Base-by-base conservation (phyloP, 2,797 vertebrate species). In the Chaetophractus vellerosus region DNA sequence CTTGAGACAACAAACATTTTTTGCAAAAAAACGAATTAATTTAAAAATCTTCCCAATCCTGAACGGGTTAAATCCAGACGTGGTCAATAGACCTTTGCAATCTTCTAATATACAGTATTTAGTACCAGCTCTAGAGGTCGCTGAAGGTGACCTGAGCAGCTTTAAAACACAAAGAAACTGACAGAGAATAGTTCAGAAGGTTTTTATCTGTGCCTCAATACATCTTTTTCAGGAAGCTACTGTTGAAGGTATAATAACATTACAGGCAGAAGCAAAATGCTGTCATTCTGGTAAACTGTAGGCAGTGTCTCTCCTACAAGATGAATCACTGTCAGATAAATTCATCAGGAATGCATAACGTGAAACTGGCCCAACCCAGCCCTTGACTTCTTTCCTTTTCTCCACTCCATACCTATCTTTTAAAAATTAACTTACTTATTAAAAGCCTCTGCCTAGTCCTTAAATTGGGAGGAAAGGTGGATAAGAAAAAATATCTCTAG, bases 101-200 rank as follows among this genome's bases (percentile, higher is more conserved):
- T 95, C 24, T 91, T 96, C 90, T 92, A 31, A 93, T 95, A 95
- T 75, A 75, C 61, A 55, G 7, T 45, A 50, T 90, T 96, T 95
- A 26, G 83, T 92, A 87, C 21, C 66, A 74, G 41, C 86, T 92
- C 81, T 78, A 91, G 79, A 41, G 85, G 76, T 91, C 59, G 80
- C 89, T 94, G 61, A 96, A 97, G 95, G 83, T 96, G 94, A 96
- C 88, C 93, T 78, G 63, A 79, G 50, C 55, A 89, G 48, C 72
- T 95, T 96, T 87, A 93, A 96, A 98, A 81, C 5, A 87, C 12
- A 88, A 72, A 95, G 15, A 10, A 88, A 93, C 83, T 91, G n/a
- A 57, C 61, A 96, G 59, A 91, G 36, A 96, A 84, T 78, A 94
- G 94, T 69, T 94, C 61, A 41, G 69, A 91, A 89, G 71, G 57